Evolutionary conservation across 2,797 vertebrate species (phyloP).

Genomic region (Smutsia temminckii): DNA sequence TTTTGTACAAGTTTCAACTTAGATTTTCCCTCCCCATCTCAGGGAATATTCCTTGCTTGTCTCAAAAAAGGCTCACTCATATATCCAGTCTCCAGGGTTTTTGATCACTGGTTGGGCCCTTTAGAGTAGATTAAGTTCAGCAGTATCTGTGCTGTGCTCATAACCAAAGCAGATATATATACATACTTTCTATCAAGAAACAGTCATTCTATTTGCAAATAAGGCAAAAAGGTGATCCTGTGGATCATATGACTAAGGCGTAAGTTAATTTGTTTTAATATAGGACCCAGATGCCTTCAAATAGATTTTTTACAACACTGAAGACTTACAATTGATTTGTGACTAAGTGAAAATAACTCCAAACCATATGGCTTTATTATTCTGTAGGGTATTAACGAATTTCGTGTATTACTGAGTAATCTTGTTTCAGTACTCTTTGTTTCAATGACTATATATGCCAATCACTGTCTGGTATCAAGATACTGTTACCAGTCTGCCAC

Average conservation of each 20-base stretch:
- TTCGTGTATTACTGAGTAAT: neutral
- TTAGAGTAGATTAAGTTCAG: neutral
- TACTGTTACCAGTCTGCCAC: neutral
- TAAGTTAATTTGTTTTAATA: conserved; percentile 42
- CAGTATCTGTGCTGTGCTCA: neutral
- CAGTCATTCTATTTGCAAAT: neutral
- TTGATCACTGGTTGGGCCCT: neutral
- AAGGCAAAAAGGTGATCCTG: neutral
- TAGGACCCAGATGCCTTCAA: neutral
- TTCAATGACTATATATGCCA: neutral
- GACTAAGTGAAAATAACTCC: neutral
- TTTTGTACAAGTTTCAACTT: neutral
- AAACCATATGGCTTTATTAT: neutral
- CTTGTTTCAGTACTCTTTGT: neutral
- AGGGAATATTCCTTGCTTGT: neutral
- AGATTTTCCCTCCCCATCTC: neutral
- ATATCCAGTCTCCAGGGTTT: neutral
- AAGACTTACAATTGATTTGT: neutral
- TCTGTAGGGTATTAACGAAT: neutral
- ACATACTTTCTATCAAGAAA: neutral
- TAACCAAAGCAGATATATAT: neutral
- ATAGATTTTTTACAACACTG: neutral
- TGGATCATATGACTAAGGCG: neutral
- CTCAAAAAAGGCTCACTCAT: neutral
- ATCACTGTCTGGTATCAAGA: neutral